Evolutionary conservation across 1,140 invertebrate genomes (phyloP).

Genomic region (Panagrolaimus sp.): DNA sequence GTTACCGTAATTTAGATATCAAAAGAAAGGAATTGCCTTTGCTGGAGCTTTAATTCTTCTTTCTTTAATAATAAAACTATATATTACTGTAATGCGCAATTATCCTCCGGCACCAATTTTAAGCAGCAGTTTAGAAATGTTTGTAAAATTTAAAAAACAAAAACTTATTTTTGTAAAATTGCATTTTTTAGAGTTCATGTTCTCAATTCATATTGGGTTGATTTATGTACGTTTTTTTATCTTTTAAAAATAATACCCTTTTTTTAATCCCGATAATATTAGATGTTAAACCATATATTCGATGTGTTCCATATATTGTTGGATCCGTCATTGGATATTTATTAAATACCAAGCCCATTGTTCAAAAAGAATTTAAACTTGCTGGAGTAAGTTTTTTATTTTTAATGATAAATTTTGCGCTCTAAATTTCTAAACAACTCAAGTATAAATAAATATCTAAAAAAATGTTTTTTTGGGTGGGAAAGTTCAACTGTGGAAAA

Average conservation of each 20-base stretch:
- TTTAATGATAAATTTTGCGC: too few species aligned
- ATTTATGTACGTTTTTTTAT: constrained; percentile 71
- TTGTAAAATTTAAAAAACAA: constrained; percentile 20
- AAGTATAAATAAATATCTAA: too few species aligned
- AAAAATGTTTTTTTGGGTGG: too few species aligned
- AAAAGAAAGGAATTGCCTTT: constrained; percentile 42
- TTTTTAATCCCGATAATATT: not conserved
- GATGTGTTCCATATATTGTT: constrained; percentile 64
- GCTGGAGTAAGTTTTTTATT: too few species aligned
- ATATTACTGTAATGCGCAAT: constrained; percentile 44
- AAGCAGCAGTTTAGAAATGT: constrained; percentile 56
- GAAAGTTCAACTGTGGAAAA: too few species aligned
- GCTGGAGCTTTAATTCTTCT: constrained; percentile 33
- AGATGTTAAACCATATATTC: constrained; percentile 65
- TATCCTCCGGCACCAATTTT: constrained; percentile 58
- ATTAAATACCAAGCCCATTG: constrained; percentile 25
- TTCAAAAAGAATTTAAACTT: too few species aligned
- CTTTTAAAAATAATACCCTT: not conserved
- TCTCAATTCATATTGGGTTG: constrained; percentile 70
- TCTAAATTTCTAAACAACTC: too few species aligned
- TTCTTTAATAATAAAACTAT: constrained; percentile 40
- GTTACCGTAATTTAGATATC: constrained; percentile 28
- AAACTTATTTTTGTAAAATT: constrained; percentile 1
- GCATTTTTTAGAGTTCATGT: constrained; percentile 46
- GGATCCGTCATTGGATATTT: constrained; percentile 62